Evolutionary conservation across 2,888 invertebrate genomes (phyloP), one percentile per base, ranked within the genome.

Genomic region (Balanococcus diminutus): DNA sequence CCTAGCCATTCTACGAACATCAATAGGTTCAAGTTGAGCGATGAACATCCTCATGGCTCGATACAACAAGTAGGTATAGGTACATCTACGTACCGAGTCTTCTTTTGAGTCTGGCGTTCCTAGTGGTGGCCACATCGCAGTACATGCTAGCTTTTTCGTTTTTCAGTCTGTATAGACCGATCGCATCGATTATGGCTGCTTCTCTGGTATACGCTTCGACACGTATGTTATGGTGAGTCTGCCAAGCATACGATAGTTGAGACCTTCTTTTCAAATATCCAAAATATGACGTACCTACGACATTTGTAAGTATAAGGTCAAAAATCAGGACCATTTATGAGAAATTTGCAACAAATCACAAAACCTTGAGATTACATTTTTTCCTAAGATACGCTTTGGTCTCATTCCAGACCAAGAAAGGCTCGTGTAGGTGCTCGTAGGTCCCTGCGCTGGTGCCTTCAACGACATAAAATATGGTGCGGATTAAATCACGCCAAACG

Each of bases 141-240:
- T 95, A 96, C 87, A 96, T 94, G 0, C 98, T 97, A 46, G 91
- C 90, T 89, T 95, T 95, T 22, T 93, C 90, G 90, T 98, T 98
- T 46, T 94, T 95, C 88, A 98, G 90, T 89, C 95, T 94, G 0
- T 92, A 90, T 4, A 96, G 88, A 0, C 95, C 95, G 8, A 99
- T 90, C 0, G 96, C 96, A 88, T 96, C 96, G 19, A 99, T 97
- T 93, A 99, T 98, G 11, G 96, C 93, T 0, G 98, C 98, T 90
- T 99, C 99, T 87, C 98, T 91, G 0, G 97, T 97, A 88, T 95
- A 96, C 0, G 99, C 98, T 90, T 99, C 99, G 0, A 94, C 95
- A 0, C 97, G 95, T 82, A 96, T 94, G 0, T 95, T 93, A 90
- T 97, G 97, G 89, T 96, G 96, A 98, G 75, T 97, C 92, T 88